These are phyloP conservation scores for Amphimedon queenslandica DNA, from an alignment of 37 sponge, comb jelly and placozoan species.

Conservation along the genomic window DNA sequence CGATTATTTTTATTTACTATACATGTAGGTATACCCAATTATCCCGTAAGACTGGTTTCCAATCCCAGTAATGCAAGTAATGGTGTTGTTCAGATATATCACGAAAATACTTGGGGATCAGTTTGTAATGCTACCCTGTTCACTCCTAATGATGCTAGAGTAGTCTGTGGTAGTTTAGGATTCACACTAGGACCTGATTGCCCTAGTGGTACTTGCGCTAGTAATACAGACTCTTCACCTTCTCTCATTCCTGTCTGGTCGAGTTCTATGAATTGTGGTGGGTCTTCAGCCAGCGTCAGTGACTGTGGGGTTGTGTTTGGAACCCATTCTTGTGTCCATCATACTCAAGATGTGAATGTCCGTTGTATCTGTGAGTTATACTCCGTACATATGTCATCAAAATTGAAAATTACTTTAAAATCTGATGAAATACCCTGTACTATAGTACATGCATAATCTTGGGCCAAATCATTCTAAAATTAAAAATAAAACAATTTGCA, in stretches of 20 bases:
- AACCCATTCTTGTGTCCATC: background rate
- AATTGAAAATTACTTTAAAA: too few relatives aligned
- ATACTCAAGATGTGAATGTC: background rate
- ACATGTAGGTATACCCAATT: background rate
- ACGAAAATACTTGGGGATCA: constrained; percentile 9
- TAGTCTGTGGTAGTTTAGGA: constrained; percentile 1
- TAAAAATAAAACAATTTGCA: too few relatives aligned
- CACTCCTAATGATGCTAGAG: background rate
- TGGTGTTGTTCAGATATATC: background rate
- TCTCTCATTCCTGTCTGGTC: background rate
- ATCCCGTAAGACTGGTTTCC: background rate
- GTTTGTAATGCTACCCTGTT: background rate
- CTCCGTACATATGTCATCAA: too few relatives aligned
- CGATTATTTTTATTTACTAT: background rate
- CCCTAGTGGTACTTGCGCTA: too few relatives aligned
- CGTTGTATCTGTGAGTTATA: background rate
- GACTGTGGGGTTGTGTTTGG: background rate
- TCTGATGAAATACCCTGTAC: too few relatives aligned
- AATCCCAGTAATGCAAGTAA: background rate
- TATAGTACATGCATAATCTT: too few relatives aligned
- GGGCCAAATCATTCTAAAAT: too few relatives aligned
- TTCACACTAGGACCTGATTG: background rate
- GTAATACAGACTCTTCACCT: background rate
- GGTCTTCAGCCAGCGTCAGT: background rate
- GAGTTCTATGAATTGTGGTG: background rate